Base-by-base conservation (phyloP, 2,113 vertebrate species). In the Nesoenas mayeri region DNA sequence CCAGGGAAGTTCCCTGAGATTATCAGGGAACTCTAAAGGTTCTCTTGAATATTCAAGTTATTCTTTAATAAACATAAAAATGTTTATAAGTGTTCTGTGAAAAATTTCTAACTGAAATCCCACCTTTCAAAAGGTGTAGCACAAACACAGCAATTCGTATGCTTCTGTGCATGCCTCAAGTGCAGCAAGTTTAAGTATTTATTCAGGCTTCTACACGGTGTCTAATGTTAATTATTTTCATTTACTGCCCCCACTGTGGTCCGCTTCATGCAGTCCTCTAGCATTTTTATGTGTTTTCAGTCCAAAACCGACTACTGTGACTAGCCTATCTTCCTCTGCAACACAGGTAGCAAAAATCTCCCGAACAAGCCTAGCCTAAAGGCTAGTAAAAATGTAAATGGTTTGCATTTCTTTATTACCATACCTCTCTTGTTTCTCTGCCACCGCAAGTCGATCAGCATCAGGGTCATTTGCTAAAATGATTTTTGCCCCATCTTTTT, bases 381-480 rank as follows among this genome's bases (percentile, higher is more conserved):
- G 44, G 44, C 44, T 19, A 66, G 42, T 48, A 65, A 72, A 94
- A 72, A 66, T 13, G 7, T 53, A 54, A 67, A 6, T 4, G 4
- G 34, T 28, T 72, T 87, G 34, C n/a, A 84, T 40, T 88, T 71
- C 22, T 82, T 89, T 50, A 42, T 92, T 88, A 78, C 57, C 69
- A 65, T 94, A 99, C 99, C 98, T 98, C 77, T 98, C 97, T 96
- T 99, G 99, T 83, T 98, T 99, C 96, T 99, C 99, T 78, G 99
- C 99, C 65, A 99, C 97, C 67, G 99, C 99, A 81, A 99, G 98
- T 47, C 99, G 98, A 96, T 99, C 99, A 53, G 99, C 99, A 88
- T 99, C 99, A 12, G 99, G 99, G 88, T 99, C 99, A 69, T 99
- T 99, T 22, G 99, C 99, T 95, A 99, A 94, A 95, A 99, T 96